phyloP scores from a whole-genome alignment of 2,888 invertebrate genomes.

The Lepetodrilus schrolli region DNA sequence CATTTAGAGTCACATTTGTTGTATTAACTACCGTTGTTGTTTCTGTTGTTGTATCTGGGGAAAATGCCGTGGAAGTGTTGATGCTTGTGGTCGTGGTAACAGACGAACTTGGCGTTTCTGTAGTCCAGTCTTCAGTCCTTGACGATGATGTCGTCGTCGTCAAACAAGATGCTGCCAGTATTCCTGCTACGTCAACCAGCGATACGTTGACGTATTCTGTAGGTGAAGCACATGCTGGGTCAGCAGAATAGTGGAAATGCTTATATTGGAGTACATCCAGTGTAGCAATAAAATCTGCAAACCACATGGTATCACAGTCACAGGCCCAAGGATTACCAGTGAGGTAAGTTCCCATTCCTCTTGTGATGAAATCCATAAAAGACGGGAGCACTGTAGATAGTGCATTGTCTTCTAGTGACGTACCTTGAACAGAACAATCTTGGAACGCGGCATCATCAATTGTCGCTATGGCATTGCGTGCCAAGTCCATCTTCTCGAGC shows the following conservation, averaged over 20 bases:
- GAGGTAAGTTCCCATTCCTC: not conserved
- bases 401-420: not conserved
- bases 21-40: not conserved
- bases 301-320: constrained; percentile 15
- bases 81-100: not conserved
- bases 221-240: not conserved
- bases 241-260: not conserved
- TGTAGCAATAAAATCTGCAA: not conserved
- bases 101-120: not conserved
- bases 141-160: not conserved
- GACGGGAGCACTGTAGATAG: not conserved
- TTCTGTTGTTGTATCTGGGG: not conserved
- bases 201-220: not conserved
- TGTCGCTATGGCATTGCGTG: not conserved
- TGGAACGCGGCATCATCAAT: not conserved
- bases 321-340: constrained; percentile 10
- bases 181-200: not conserved
- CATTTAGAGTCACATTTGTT: not conserved
- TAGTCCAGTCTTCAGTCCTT: not conserved
- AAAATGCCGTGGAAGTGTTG: not conserved
- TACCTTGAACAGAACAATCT: not conserved
- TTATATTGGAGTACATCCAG: not conserved
- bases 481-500: not conserved
- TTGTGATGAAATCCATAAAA: not conserved
- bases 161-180: not conserved